Evolutionary conservation across 2,888 invertebrate species (phyloP), one percentile per base, ranked within the genome.

Genomic region (Chironomus riparius): DNA sequence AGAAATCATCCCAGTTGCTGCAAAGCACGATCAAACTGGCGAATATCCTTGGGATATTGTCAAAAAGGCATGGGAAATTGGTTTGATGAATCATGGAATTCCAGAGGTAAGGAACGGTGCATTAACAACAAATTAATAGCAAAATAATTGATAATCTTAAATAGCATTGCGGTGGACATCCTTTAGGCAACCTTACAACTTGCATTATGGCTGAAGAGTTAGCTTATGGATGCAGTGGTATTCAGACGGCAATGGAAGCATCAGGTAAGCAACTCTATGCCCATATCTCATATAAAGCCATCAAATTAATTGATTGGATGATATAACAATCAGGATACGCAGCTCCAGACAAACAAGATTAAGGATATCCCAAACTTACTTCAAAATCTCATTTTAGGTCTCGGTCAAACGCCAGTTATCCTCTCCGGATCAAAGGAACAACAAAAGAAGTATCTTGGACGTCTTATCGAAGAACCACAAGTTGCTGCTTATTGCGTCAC

Each of bases 401-500:
- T 97, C 77, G 95, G 92, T 83, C 84, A 84, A 84, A 84, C 83
- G 7, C 84, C 84, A 22, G 81, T 84, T 24, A 79, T 84, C 50
- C 69, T 84, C 28, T 80, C 82, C 0, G 84, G 95, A 61, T 96
- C 87, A 81, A 89, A 91, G 79, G 94, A 92, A 79, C 96, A 97
- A 82, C 92, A 98, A 84, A 96, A 96, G 83, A 96, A 97, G 83
- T 98, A 97, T 82, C 87, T 98, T 24, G 95, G 96, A 7, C 88
- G 97, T 78, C 86, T 97, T 80, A 85, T 94, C 62, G 96, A 96
- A 70, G 95, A 97, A 81, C 97, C 97, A 0, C 80, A 97, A 22
- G 91, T 97, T 77, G 95, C 95, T 80, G 95, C 97, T 0, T 98
- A 97, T 81, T 89, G 94, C 82, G 98, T 98, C 22, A 98, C 98